These are phyloP conservation scores for Cochlearius cochlearius DNA, from an alignment of 2,113 vertebrate species.

Conservation along the genomic window DNA sequence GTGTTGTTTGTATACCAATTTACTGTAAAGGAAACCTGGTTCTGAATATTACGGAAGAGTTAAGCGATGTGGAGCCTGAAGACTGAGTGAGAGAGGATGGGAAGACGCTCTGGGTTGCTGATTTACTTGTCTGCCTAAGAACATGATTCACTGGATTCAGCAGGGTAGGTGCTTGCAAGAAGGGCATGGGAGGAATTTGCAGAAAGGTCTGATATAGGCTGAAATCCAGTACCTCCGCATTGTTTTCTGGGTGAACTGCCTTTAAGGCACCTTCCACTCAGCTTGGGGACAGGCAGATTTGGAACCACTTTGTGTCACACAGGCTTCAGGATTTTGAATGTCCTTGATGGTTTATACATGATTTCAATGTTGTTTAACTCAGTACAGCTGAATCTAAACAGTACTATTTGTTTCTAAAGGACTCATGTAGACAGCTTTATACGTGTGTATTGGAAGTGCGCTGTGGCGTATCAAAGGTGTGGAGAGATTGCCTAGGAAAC, in stretches of 20 bases:
- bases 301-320: not conserved
- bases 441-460: accelerated
- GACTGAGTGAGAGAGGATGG: not conserved
- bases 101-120: not conserved
- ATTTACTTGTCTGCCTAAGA: not conserved
- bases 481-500: not conserved
- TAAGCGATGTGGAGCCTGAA: not conserved
- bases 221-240: not conserved
- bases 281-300: not conserved
- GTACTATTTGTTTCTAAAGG: not conserved
- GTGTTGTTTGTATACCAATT: not conserved
- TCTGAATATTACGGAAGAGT: constrained; percentile 7
- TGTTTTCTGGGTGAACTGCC: not conserved
- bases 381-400: not conserved
- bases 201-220: not conserved
- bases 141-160: not conserved
- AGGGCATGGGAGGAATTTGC: not conserved
- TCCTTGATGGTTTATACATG: not conserved
- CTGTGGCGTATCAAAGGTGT: not conserved
- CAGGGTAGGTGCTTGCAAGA: not conserved
- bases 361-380: not conserved
- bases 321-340: constrained; percentile 1
- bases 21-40: not conserved
- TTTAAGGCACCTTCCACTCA: not conserved
- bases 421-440: not conserved